A percentile compares a stretch with the other conserved stretches of the same genome.
Conservation (phyloP, 2,797 vertebrate genomes). For the Malacoctenus gilli region DNA sequence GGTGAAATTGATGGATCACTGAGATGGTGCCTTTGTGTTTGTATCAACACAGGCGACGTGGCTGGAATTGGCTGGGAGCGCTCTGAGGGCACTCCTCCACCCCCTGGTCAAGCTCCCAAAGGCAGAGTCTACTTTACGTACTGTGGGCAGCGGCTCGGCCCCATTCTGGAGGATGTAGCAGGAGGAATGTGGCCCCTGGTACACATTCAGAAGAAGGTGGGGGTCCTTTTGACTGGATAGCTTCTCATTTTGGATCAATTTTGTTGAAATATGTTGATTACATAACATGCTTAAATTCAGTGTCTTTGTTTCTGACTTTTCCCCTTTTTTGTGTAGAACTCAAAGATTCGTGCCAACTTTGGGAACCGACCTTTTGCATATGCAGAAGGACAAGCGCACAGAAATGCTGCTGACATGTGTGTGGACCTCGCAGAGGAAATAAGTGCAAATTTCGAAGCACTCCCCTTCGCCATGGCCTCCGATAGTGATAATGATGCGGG, state of each 20-base stretch:
- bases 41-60: slow-evolving; percentile 84
- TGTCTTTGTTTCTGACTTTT: neutral
- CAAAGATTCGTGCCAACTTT: slow-evolving; percentile 97
- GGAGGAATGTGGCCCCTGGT: slow-evolving; percentile 99
- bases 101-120: slow-evolving; percentile 95
- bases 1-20: slow-evolving; percentile 2
- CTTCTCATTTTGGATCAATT: no score
- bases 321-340: slow-evolving; percentile 82
- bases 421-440: slow-evolving; percentile 97
- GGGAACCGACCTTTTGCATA: slow-evolving; percentile 92
- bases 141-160: slow-evolving; percentile 91
- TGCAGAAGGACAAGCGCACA: slow-evolving; percentile 95
- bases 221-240: slow-evolving; percentile 10
- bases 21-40: neutral
- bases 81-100: slow-evolving; percentile 93
- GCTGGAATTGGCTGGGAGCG: slow-evolving; percentile 99
- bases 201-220: slow-evolving; percentile 98
- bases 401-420: slow-evolving; percentile 95
- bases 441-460: slow-evolving; percentile 97
- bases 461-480: slow-evolving; percentile 98
- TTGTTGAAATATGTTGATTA: neutral
- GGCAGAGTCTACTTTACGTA: slow-evolving; percentile 98
- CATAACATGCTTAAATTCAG: neutral
- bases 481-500: slow-evolving; percentile 98
- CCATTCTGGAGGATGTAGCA: slow-evolving; percentile 93